Conservation (phyloP, 2,113 vertebrate species). For the Daboia siamensis region DNA sequence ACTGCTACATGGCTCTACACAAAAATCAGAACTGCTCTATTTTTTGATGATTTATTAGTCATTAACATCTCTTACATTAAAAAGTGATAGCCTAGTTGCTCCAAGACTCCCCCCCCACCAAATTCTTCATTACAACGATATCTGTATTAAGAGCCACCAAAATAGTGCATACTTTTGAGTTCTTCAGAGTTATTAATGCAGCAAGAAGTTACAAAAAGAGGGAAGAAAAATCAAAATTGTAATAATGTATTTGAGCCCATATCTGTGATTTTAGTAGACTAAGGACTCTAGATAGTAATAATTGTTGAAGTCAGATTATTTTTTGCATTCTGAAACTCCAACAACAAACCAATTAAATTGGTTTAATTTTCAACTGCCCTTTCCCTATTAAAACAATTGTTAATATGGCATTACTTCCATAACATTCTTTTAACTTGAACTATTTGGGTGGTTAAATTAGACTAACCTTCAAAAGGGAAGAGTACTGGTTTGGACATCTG, state of each 20-base stretch:
- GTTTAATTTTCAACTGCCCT: too few relatives aligned
- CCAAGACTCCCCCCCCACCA: neutral
- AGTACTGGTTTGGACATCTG: neutral
- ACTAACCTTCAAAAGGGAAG: neutral
- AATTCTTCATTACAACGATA: neutral
- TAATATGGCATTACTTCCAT: too few relatives aligned
- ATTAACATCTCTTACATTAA: neutral
- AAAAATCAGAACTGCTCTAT: neutral
- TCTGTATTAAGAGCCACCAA: neutral
- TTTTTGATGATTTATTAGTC: neutral
- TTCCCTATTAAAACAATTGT: too few relatives aligned
- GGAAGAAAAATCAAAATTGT: neutral
- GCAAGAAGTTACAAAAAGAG: neutral
- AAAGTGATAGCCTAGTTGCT: neutral
- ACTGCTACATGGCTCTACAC: neutral
- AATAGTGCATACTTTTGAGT: neutral
- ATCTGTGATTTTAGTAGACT: too few relatives aligned
- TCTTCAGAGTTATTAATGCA: neutral
- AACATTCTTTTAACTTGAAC: neutral
- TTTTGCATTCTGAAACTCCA: too few relatives aligned
- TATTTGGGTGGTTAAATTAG: neutral
- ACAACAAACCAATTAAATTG: too few relatives aligned
- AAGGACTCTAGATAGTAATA: too few relatives aligned
- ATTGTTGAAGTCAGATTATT: too few relatives aligned
- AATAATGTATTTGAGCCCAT: neutral